Evolutionary conservation across 2,888 invertebrate species (phyloP).

Genomic region (Eupithecia dodoneata): DNA sequence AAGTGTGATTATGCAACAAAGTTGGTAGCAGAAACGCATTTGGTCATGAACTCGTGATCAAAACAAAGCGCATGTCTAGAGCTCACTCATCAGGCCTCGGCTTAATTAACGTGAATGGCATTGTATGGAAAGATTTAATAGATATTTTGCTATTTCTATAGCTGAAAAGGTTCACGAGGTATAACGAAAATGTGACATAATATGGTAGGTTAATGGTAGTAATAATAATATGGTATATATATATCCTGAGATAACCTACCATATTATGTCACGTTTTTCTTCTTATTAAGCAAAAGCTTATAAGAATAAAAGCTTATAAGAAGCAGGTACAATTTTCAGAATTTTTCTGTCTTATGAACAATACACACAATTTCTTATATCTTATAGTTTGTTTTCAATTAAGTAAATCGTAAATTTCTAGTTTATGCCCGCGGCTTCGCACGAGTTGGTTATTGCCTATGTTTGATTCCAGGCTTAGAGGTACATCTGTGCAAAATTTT

Average conservation of each 20-base stretch:
- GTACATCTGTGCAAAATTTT: no score
- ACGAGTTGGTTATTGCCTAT: no score
- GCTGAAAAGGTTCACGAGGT: neutral
- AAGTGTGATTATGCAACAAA: neutral
- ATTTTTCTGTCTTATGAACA: neutral
- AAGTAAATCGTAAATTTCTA: neutral
- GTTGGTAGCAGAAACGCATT: slow-evolving; percentile 37
- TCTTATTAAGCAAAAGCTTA: no score
- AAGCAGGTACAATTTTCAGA: neutral
- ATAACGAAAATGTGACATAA: neutral
- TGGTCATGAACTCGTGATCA: slow-evolving; percentile 54
- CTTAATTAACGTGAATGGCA: slow-evolving; percentile 1
- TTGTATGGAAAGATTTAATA: slow-evolving; percentile 6
- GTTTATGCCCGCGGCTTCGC: no score
- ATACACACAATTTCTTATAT: neutral
- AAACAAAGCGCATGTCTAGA: slow-evolving; percentile 14
- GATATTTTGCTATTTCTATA: neutral
- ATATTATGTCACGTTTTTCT: no score
- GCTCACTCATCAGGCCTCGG: neutral
- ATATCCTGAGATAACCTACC: no score
- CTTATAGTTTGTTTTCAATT: neutral
- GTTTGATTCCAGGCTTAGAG: no score
- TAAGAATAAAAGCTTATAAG: no score
- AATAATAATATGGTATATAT: no score
- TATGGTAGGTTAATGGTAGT: no score